Evolutionary conservation across 2,888 invertebrate species (phyloP).

Genomic region (Hydropsyche betteni): DNA sequence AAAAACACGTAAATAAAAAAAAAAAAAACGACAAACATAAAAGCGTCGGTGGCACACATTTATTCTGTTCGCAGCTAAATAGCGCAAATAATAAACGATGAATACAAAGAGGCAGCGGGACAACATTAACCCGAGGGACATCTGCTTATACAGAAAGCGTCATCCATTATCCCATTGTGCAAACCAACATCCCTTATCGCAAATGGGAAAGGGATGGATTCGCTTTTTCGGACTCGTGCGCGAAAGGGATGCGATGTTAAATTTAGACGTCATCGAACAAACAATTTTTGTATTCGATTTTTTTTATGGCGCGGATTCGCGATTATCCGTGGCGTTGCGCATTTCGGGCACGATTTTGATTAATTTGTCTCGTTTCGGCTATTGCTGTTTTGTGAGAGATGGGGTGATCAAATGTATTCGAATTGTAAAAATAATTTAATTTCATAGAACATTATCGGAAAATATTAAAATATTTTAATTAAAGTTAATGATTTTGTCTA

Average conservation of each 20-base stretch:
- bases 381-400: conserved; percentile 45
- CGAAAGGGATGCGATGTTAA: conserved; percentile 34
- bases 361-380: conserved; percentile 51
- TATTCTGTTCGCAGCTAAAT: conserved; percentile 40
- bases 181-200: conserved; percentile 42
- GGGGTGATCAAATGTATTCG: conserved; percentile 38
- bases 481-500: too few species aligned
- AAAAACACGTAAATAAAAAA: too few species aligned
- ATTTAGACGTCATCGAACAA: conserved; percentile 50
- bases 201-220: conserved; percentile 39
- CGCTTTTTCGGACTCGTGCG: conserved; percentile 10
- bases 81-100: conserved; percentile 50
- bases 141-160: conserved; percentile 50
- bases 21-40: background rate
- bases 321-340: conserved; percentile 45
- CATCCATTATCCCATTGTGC: conserved; percentile 50
- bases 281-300: conserved; percentile 45
- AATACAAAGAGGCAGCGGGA: conserved; percentile 50
- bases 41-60: conserved; percentile 30
- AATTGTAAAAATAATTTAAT: background rate
- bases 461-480: background rate
- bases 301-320: conserved; percentile 14
- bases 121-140: conserved; percentile 48
- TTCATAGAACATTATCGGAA: background rate
- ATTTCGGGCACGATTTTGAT: conserved; percentile 52